Evolutionary conservation across 2,113 vertebrate species (phyloP), one percentile per base, ranked within the genome.

Genomic region (Lichenostomus cassidix): DNA sequence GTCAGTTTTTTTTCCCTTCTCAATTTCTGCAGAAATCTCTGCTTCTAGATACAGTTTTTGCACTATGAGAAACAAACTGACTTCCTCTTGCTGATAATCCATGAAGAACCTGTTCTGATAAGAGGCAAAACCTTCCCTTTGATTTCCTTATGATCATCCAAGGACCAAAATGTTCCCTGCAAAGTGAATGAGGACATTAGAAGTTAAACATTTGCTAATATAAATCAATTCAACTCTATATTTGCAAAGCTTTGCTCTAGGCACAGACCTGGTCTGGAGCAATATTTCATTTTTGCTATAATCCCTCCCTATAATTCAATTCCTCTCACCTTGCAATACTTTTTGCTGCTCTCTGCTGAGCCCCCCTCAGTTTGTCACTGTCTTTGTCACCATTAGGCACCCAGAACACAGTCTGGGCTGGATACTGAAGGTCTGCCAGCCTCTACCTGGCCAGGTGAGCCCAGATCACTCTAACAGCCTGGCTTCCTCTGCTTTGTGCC

Each of bases 201-300:
- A 44, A 83, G 59, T 20, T 80, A 83, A 84, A 86, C 20, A 49
- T 80, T 73, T 1, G 12, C 60, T 79, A 69, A 56, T 78, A 86
- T 68, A 93, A 81, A 78, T 77, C 75, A 88, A 5, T 41, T 35
- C 59, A 74, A 12, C 59, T 41, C 50, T 18, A 0, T 15, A 15
- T 1, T 3, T 44, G 12, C 10, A 74, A 59, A 73, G 19, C 24
- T 85, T 90, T 83, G 59, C 71, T 83, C 75, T 80, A 90, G 93
- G 93, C 64, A 83, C 56, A 92, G 71, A 39, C 46, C 27, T 63
- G 75, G 39, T 71, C 31, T 31, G 11, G 50, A 80, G 59, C 39
- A 81, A 46, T 92, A 90, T 88, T 92, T 94, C 73, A 58, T 44
- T 93, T 88, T 75, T 71, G 31, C 49, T 71, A 44, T 49, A 81